Conservation (phyloP, 2,888 invertebrate genomes). For the Opisthograptis luteolata region DNA sequence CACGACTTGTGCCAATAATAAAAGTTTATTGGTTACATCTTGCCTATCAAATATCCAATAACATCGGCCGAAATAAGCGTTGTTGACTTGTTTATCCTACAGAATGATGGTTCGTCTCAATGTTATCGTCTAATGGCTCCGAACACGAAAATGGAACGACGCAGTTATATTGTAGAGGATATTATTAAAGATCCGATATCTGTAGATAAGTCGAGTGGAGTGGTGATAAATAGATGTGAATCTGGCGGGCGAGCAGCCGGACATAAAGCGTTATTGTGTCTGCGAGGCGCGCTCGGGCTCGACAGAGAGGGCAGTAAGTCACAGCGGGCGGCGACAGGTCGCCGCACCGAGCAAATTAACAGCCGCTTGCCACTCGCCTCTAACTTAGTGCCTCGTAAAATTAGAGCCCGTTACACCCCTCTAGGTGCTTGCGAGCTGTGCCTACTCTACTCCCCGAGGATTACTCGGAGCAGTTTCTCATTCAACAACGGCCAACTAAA, state of each 20-base stretch:
- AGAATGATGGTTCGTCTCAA: slow-evolving; percentile 51
- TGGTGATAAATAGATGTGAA: slow-evolving; percentile 58
- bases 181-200: slow-evolving; percentile 50
- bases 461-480: slow-evolving; percentile 56
- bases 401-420: slow-evolving; percentile 76
- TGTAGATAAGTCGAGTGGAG: slow-evolving; percentile 42
- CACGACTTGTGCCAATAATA: slow-evolving; percentile 69
- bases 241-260: slow-evolving; percentile 37
- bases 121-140: slow-evolving; percentile 57
- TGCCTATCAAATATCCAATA: slow-evolving; percentile 74
- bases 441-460: slow-evolving; percentile 55
- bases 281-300: slow-evolving; percentile 29
- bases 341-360: slow-evolving; percentile 79
- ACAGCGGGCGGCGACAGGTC: slow-evolving; percentile 79
- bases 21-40: slow-evolving; percentile 73
- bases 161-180: slow-evolving; percentile 40
- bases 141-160: slow-evolving; percentile 48
- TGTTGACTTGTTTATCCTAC: slow-evolving; percentile 60
- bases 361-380: slow-evolving; percentile 76
- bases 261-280: slow-evolving; percentile 54
- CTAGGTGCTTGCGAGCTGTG: slow-evolving; percentile 56
- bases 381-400: slow-evolving; percentile 83
- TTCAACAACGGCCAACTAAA: slow-evolving; percentile 58
- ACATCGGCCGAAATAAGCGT: slow-evolving; percentile 62
- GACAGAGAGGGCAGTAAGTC: slow-evolving; percentile 66